Percentiles rank a stretch among this genome's conserved stretches.
Conservation (phyloP, 2,797 vertebrate genomes). For the Naso thynnoides region DNA sequence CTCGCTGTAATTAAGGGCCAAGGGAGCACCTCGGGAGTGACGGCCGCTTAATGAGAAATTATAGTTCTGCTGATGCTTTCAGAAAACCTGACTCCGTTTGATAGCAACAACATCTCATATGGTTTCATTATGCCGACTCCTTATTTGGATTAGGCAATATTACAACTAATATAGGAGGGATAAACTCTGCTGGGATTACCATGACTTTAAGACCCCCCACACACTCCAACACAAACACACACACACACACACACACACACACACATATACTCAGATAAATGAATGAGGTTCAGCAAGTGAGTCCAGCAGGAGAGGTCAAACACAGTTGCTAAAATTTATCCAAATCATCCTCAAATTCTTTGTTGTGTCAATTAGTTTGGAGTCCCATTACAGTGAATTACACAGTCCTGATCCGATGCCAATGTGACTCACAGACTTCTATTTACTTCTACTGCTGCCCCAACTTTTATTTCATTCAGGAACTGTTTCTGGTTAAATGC, state of each 20-base stretch:
- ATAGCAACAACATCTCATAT: slow-evolving; percentile 74
- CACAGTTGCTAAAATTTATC: not conserved
- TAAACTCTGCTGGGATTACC: slow-evolving; percentile 59
- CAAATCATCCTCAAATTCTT: slow-evolving; percentile 10
- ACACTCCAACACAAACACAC: not conserved
- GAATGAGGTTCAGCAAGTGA: slow-evolving; percentile 17
- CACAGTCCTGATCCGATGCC: not conserved
- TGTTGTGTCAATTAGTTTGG: slow-evolving; percentile 9
- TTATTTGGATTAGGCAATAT: slow-evolving; percentile 73
- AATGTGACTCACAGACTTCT: not conserved
- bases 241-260: not conserved
- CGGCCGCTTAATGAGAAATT: slow-evolving; percentile 77
- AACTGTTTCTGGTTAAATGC: slow-evolving; percentile 9
- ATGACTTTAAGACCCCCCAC: slow-evolving; percentile 17
- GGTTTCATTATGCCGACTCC: slow-evolving; percentile 61
- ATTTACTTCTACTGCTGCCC: not conserved
- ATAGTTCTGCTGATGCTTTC: slow-evolving; percentile 71
- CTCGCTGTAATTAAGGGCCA: slow-evolving; percentile 66
- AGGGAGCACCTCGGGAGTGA: slow-evolving; percentile 66
- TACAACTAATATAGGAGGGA: slow-evolving; percentile 54
- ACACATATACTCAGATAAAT: slow-evolving; percentile 9
- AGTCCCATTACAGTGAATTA: not conserved
- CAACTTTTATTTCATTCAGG: slow-evolving; percentile 1
- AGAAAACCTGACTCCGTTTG: slow-evolving; percentile 62
- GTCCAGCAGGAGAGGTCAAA: not conserved